These are phyloP conservation scores for Archivesica marissinica DNA, from an alignment of 1,140 invertebrate genomes.

Conservation along the genomic window DNA sequence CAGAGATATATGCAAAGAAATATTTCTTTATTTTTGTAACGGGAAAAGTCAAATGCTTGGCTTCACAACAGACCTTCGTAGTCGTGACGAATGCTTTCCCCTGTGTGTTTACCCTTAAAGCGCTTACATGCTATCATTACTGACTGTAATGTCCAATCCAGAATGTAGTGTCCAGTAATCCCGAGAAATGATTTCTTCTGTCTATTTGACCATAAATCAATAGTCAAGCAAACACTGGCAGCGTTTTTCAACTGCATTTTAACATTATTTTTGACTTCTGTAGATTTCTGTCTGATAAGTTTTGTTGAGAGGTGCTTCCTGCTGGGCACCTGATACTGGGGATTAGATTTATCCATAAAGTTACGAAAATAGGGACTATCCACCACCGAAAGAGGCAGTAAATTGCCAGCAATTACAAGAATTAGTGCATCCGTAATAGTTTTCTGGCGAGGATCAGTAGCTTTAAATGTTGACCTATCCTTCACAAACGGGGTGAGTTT, in stretches of 20 bases:
- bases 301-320: conserved; percentile 56
- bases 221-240: conserved; percentile 46
- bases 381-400: conserved; percentile 22
- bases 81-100: conserved; percentile 42
- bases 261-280: conserved; percentile 2
- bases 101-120: conserved; percentile 39
- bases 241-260: conserved; percentile 37
- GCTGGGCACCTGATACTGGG: conserved; percentile 51
- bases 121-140: not conserved
- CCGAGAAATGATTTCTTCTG: conserved; percentile 23
- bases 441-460: not conserved
- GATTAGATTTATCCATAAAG: conserved; percentile 30
- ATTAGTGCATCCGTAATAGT: not conserved
- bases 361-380: conserved; percentile 39
- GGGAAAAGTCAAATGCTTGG: no score
- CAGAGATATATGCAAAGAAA: no score
- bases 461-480: not conserved
- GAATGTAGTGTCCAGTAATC: conserved; percentile 53
- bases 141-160: conserved; percentile 38
- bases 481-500: not conserved
- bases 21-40: no score
- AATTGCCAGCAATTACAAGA: not conserved
- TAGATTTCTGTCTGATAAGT: conserved; percentile 37
- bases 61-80: no score
- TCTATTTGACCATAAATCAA: conserved; percentile 55